Percentiles rank a stretch among this genome's conserved stretches.
Conservation (phyloP, 1,140 invertebrate genomes). For the Drosophila aff. region DNA sequence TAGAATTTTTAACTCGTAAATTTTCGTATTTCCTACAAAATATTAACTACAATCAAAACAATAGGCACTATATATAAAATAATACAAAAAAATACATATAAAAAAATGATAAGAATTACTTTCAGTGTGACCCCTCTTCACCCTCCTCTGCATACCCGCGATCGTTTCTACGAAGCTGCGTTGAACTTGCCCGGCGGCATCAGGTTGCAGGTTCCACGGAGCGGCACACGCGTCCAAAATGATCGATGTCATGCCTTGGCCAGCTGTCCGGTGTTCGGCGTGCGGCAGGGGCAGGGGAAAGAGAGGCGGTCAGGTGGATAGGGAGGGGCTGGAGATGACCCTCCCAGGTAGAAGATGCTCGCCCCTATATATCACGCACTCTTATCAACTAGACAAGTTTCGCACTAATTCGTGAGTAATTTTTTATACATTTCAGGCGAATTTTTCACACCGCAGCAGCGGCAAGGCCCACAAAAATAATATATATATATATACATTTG, state of each 20-base stretch:
- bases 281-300: constrained; percentile 1
- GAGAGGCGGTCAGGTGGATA: neutral
- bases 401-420: constrained; percentile 66
- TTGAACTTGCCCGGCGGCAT: constrained; percentile 69
- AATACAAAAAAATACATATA: neutral
- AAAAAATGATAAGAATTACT: neutral
- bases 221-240: constrained; percentile 70
- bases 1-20: too few species aligned
- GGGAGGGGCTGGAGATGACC: constrained; percentile 16
- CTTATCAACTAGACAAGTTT: constrained; percentile 74
- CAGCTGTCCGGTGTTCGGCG: constrained; percentile 12
- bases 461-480: constrained; percentile 5
- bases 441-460: constrained; percentile 25
- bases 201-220: constrained; percentile 69
- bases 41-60: too few species aligned
- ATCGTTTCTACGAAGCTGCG: constrained; percentile 48
- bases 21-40: too few species aligned
- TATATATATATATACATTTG: neutral
- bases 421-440: constrained; percentile 43
- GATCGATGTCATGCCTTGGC: constrained; percentile 71
- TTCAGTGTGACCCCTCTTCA: constrained; percentile 5
- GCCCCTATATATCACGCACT: constrained; percentile 55
- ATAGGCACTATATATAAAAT: neutral
- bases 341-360: constrained; percentile 40
- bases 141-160: constrained; percentile 2